Evolutionary conservation across 2,113 vertebrate species (phyloP), one percentile per base, ranked within the genome.

Genomic region (Eurypyga helias): DNA sequence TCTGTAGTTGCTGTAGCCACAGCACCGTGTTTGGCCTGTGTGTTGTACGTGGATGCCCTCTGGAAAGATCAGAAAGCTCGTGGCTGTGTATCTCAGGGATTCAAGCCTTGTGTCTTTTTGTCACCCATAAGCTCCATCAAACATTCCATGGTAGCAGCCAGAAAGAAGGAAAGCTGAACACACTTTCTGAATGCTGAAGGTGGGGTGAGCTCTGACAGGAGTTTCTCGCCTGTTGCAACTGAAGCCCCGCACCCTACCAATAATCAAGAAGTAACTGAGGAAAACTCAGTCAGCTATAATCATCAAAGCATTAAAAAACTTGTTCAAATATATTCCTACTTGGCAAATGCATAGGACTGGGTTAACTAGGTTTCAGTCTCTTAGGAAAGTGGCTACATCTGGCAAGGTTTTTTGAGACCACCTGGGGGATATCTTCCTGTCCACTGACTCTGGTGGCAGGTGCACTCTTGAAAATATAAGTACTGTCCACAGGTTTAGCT

Each of bases 71-170:
- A 41, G 62, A 61, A 66, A 61, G 52, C 55, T 69, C 14, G 10
- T 84, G 89, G 96, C 87, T 93, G 38, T 55, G 6, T 67, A n/a
- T 83, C 87, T 83, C 58, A 83, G 26, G 84, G 82, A 90, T 83
- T 71, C 24, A 13, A 62, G 43, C 55, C 62, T 83, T 92, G 25
- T 81, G 49, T 73, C 51, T 57, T 65, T 79, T 84, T 83, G 58
- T 84, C 43, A 51, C 49, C 45, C 13, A 2, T 46, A 34, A 70
- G 45, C 48, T 82, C 70, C 41, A 66, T 66, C 69, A 89, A 67
- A 86, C 66, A 61, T 83, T 77, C 90, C 21, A 11, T 41, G 73
- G 60, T 66, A 71, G 48, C 28, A 72, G 51, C 62, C 23, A 55
- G 36, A 52, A 67, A 45, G 23, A 49, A 76, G 36, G 52, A 61